phyloP scores from a whole-genome alignment of 1,140 invertebrate genomes.

The Lasioglossum baleicum region DNA sequence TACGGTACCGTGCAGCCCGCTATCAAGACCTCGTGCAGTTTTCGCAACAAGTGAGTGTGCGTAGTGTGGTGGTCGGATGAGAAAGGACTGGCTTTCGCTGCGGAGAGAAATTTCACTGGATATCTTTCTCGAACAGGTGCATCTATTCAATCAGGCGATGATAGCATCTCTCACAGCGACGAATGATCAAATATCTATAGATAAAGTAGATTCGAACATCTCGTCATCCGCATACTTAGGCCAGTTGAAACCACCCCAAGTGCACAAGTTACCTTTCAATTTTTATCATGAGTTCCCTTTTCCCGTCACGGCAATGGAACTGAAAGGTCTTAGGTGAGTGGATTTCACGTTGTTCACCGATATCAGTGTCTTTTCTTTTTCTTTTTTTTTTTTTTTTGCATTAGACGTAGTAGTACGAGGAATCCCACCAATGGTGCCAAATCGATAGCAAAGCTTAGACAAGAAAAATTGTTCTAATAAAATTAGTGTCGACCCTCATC shows the following conservation, averaged over 20 bases:
- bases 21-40: constrained; percentile 91
- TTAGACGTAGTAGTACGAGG: too few relatives aligned
- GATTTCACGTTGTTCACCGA: neutral
- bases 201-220: constrained; percentile 84
- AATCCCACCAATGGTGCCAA: too few relatives aligned
- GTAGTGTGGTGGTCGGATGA: too few relatives aligned
- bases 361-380: too few relatives aligned
- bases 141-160: constrained; percentile 89
- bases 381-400: too few relatives aligned
- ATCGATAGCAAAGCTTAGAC: too few relatives aligned
- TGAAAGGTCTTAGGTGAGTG: constrained; percentile 70
- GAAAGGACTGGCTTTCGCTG: too few relatives aligned
- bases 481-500: too few relatives aligned
- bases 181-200: constrained; percentile 82
- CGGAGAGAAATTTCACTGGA: too few relatives aligned
- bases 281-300: constrained; percentile 84
- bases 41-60: constrained; percentile 87
- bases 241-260: constrained; percentile 81
- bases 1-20: constrained; percentile 88
- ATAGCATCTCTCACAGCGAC: constrained; percentile 82
- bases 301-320: constrained; percentile 81
- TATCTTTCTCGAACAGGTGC: constrained; percentile 85
- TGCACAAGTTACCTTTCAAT: constrained; percentile 88
- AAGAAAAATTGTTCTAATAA: too few relatives aligned
- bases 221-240: constrained; percentile 84